Conservation (phyloP, 2,113 vertebrate genomes). For the Benitochromis conjunctus region DNA sequence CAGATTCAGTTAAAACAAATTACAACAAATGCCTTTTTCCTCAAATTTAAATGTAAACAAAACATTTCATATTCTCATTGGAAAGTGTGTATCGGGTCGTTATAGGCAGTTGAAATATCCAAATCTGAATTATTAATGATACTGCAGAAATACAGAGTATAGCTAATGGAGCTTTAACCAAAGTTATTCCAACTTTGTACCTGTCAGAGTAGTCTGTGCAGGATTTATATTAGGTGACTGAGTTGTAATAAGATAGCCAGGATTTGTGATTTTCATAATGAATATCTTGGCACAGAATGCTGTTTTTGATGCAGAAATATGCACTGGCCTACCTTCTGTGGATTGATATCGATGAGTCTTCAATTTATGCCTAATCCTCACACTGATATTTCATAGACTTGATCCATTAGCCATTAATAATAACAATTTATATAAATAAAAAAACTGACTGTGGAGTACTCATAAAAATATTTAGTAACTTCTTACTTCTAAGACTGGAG, state of each 20-base stretch:
- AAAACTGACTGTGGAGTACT: not conserved
- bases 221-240: not conserved
- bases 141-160: not conserved
- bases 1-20: not conserved
- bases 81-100: not conserved
- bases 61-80: not conserved
- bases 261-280: slow-evolving; percentile 7
- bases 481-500: not conserved
- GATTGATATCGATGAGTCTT: not conserved
- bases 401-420: not conserved
- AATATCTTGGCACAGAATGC: not conserved
- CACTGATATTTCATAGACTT: not conserved
- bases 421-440: not conserved
- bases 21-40: not conserved
- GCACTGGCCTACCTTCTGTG: not conserved
- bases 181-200: slow-evolving; percentile 5
- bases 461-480: not conserved
- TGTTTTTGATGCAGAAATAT: not conserved
- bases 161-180: not conserved
- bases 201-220: not conserved
- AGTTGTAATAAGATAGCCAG: not conserved
- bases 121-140: not conserved
- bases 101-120: not conserved
- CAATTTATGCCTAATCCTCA: not conserved
- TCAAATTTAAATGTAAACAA: not conserved